These are phyloP conservation scores for Pipistrellus pygmaeus DNA, from an alignment of 2,797 vertebrate genomes.

Conservation along the genomic window DNA sequence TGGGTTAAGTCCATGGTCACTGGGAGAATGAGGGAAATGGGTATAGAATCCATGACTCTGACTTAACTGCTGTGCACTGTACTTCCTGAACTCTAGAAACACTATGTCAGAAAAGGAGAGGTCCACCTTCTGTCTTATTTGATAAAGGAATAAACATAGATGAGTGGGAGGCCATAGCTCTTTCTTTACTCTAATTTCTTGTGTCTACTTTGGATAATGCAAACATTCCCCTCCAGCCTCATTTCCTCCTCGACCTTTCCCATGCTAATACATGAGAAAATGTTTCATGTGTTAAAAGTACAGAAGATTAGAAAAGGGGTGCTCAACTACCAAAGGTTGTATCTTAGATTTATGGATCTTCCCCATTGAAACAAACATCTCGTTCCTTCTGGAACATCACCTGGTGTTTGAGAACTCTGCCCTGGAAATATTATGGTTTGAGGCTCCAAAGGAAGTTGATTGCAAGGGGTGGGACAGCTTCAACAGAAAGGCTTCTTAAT, in stretches of 20 bases:
- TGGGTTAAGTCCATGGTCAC: background rate
- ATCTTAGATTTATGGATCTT: constrained; percentile 58
- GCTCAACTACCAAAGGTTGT: background rate
- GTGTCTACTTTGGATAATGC: background rate
- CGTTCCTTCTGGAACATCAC: constrained; percentile 44
- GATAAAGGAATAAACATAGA: constrained; percentile 1
- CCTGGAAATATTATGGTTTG: constrained; percentile 56
- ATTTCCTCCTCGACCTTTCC: background rate
- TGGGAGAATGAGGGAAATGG: background rate
- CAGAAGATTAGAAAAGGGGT: background rate
- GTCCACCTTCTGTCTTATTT: background rate
- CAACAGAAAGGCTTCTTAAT: constrained; percentile 52
- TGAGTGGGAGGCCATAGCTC: background rate
- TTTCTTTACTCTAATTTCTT: background rate
- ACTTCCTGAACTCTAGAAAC: constrained; percentile 24
- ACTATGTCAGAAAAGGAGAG: background rate
- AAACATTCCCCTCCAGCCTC: background rate
- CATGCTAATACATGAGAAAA: background rate
- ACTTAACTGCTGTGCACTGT: background rate
- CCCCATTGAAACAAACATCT: constrained; percentile 54
- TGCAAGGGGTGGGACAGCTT: background rate
- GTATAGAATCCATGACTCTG: background rate
- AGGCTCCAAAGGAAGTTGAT: constrained; percentile 39
- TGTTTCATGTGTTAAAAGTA: background rate
- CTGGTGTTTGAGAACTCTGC: constrained; percentile 8